These are phyloP conservation scores for Pygoscelis antarcticus DNA, from an alignment of 2,113 vertebrate species.

Conservation along the genomic window DNA sequence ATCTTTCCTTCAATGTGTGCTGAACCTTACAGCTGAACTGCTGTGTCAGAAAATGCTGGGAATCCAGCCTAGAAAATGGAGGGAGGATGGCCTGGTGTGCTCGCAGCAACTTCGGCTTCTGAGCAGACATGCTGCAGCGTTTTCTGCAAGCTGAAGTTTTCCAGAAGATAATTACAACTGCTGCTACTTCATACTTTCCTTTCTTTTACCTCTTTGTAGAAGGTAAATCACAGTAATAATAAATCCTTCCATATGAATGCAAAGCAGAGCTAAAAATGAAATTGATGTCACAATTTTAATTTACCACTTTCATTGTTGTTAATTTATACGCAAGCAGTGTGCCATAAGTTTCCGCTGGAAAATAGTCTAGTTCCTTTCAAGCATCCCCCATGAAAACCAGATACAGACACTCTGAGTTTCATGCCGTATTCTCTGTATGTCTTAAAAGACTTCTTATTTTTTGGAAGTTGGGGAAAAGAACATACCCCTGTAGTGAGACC, in stretches of 20 bases:
- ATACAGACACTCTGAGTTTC: conserved; percentile 37
- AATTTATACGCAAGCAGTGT: conserved; percentile 64
- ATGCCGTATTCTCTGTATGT: not conserved
- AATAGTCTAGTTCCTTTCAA: conserved; percentile 59
- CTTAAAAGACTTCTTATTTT: not conserved
- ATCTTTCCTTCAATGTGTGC: not conserved
- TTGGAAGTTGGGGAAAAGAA: not conserved
- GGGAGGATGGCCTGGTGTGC: not conserved
- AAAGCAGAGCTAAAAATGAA: conserved; percentile 72
- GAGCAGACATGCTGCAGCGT: not conserved
- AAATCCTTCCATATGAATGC: conserved; percentile 69
- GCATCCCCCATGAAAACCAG: not conserved
- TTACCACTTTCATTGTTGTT: conserved; percentile 59
- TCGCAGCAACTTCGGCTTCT: not conserved
- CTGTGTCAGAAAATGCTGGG: not conserved
- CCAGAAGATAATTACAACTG: not conserved
- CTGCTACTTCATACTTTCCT: not conserved
- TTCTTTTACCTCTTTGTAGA: conserved; percentile 36
- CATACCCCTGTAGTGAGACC: not conserved
- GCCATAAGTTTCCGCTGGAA: conserved; percentile 45
- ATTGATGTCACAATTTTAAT: conserved; percentile 64
- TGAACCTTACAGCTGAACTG: not conserved
- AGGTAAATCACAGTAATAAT: conserved; percentile 60
- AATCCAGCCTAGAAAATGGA: not conserved
- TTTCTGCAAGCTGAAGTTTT: not conserved